Evolutionary conservation across 2,797 vertebrate genomes (phyloP), one percentile per base, ranked within the genome.

Genomic region (Strix occidentalis): DNA sequence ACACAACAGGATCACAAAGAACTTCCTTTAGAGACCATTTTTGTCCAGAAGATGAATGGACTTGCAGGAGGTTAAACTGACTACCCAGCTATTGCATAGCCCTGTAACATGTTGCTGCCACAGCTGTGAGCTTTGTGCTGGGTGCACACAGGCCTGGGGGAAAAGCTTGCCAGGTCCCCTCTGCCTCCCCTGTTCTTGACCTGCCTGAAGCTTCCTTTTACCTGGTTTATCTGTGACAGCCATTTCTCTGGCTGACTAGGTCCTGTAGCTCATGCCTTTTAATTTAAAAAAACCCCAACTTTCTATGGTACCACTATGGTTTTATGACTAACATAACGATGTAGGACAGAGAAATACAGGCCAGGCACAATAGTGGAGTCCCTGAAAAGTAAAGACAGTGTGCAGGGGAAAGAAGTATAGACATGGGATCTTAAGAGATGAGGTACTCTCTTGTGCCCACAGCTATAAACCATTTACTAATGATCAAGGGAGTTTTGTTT

Each of bases 1-100:
- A 46, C 17, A 43, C 35, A 21, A 98, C 98, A 16, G 99, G 98
- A 92, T 99, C 98, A 84, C 98, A 98, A 25, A 99, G 98, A 87
- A 98, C 98, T 97, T 99, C 99, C 91, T 98, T 98, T 56, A 98
- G 95, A 14, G 97, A 88, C 3, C 23, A 26, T 88, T 56, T 33
- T 8, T 43, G 12, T 43, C 45, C 64, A 23, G 33, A 72, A 35
- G 58, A 64, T 31, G 35, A 79, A 65, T 13, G 10, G 24, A 65
- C 26, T 99, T 74, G 60, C 13, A 99, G 95, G 98, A 99, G 97
- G 98, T 98, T 81, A 57, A 64, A 15, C 43, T 43, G 45, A 58
- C 43, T 57, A 43, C 19, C 8, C 33, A 43, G 18, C 6, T 65
- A 13, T 35, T 3, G 0, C 3, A 2, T 10, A n/a, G 39, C 23